phyloP scores from a whole-genome alignment of 2,797 vertebrate genomes.

The Morelia viridis region DNA sequence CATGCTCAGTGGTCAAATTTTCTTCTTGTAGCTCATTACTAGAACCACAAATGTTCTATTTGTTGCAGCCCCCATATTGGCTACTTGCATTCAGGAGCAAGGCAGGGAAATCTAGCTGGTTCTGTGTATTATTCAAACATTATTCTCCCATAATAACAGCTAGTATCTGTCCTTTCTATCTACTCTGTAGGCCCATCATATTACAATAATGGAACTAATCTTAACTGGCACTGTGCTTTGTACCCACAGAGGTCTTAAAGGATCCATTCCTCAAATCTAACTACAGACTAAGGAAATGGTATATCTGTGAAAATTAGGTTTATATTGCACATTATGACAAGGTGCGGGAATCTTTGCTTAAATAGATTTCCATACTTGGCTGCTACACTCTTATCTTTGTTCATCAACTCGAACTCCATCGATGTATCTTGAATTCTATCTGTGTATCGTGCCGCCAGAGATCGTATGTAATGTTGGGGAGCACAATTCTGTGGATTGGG shows the following conservation, averaged over 20 bases:
- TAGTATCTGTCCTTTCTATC: background rate
- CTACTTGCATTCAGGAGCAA: background rate
- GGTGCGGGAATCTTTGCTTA: background rate
- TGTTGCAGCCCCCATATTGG: background rate
- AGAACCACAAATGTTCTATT: background rate
- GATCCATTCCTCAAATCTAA: background rate
- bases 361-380: background rate
- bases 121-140: background rate
- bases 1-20: background rate
- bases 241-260: background rate
- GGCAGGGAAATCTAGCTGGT: background rate
- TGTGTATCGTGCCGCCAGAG: background rate
- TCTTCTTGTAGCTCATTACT: background rate
- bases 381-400: background rate
- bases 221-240: background rate
- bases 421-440: background rate
- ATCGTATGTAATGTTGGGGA: background rate
- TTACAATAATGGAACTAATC: background rate
- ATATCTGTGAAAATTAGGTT: background rate
- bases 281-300: background rate
- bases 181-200: background rate
- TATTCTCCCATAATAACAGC: accelerated
- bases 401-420: background rate
- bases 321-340: background rate
- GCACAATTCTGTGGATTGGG: background rate